A percentile compares a stretch with the other conserved stretches of the same genome.
Evolutionary conservation across 2,113 vertebrate genomes (phyloP).

Genomic region (Aptenodytes forsteri): DNA sequence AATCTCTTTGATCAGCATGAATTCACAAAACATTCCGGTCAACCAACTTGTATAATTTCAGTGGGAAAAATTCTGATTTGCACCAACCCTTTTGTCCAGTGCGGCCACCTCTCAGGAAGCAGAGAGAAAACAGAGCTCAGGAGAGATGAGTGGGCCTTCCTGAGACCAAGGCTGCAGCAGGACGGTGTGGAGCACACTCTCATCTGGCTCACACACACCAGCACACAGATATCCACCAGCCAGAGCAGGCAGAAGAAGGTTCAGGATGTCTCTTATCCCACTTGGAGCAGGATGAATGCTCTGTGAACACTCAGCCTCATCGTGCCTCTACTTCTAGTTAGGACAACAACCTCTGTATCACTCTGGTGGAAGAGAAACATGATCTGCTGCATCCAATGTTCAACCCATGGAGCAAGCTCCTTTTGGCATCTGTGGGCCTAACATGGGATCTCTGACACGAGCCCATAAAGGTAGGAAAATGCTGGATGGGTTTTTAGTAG

Average conservation of each 20-base stretch:
- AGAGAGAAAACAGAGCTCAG: neutral
- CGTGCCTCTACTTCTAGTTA: rapidly evolving
- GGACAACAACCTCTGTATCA: rapidly evolving
- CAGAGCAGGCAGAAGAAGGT: neutral
- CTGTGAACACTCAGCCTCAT: neutral
- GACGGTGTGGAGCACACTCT: neutral
- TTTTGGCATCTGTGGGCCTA: neutral
- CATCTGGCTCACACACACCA: neutral
- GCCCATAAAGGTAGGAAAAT: neutral
- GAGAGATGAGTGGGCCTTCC: neutral
- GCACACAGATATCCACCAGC: neutral
- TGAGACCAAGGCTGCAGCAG: neutral
- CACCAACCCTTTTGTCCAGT: neutral
- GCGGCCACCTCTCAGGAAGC: neutral
- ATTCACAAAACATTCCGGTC: neutral
- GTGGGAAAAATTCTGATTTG: neutral
- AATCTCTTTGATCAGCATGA: neutral
- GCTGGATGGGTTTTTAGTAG: neutral
- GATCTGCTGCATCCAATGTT: neutral
- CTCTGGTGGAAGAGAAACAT: neutral
- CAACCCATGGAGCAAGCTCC: neutral
- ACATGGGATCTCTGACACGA: neutral
- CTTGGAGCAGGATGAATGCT: neutral
- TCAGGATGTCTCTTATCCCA: neutral
- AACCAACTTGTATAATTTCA: neutral